Percentiles rank a stretch among this genome's conserved stretches.
phyloP scores from a whole-genome alignment of 2,888 invertebrate species.

The Drosophila setosimentum region DNA sequence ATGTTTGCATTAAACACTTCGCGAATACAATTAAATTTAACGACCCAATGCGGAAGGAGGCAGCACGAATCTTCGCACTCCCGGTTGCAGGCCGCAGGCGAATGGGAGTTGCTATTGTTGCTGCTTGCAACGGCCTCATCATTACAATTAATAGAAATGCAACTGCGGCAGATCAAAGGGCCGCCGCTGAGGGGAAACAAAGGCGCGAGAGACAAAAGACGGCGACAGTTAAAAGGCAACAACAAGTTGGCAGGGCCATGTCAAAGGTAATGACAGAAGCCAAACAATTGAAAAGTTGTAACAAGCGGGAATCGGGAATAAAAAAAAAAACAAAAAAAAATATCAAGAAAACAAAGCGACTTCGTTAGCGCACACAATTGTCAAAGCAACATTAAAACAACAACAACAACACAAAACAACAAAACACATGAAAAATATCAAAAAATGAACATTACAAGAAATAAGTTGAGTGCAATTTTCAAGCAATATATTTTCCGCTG shows the following conservation, averaged over 20 bases:
- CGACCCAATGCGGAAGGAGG: constrained; percentile 25
- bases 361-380: constrained; percentile 77
- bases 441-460: constrained; percentile 29
- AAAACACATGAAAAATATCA: constrained; percentile 49
- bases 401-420: constrained; percentile 18
- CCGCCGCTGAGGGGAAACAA: constrained; percentile 51
- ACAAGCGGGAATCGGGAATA: constrained; percentile 47
- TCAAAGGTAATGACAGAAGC: constrained; percentile 78
- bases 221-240: constrained; percentile 79
- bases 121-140: constrained; percentile 63
- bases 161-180: constrained; percentile 72
- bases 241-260: constrained; percentile 67
- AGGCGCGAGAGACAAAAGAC: constrained; percentile 76
- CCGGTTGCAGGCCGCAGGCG: constrained; percentile 3
- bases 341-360: constrained; percentile 64
- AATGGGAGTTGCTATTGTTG: constrained; percentile 48
- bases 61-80: constrained; percentile 47
- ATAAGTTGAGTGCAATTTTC: constrained; percentile 70
- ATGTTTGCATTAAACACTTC: neutral
- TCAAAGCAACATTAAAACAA: constrained; percentile 57
- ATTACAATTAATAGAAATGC: constrained; percentile 79
- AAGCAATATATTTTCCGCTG: constrained; percentile 74
- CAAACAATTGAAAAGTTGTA: constrained; percentile 81
- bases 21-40: constrained; percentile 49
- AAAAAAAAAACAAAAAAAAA: constrained; percentile 38